Conservation (phyloP, 1,140 invertebrate genomes). For the Teleogryllus occipitalis region DNA sequence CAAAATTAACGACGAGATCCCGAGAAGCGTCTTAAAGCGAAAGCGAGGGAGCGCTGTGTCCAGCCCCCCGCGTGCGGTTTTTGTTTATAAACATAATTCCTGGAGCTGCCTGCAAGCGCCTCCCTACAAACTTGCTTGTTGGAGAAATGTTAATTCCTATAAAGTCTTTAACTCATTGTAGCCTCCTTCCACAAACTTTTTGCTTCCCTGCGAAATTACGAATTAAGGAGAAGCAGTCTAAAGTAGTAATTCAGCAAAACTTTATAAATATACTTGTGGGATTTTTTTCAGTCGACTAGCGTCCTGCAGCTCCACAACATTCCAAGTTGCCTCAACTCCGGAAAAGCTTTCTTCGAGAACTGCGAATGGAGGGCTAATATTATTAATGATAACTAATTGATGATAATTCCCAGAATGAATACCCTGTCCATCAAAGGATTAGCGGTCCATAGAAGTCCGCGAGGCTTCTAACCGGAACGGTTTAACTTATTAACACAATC, state of each 20-base stretch:
- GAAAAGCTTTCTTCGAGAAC: not conserved
- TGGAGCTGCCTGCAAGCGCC: not conserved
- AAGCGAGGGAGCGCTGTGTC: too few species aligned
- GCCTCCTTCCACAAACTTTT: not conserved
- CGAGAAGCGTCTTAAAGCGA: too few species aligned
- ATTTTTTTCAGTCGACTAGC: not conserved
- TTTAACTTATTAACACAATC: not conserved
- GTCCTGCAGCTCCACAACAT: not conserved
- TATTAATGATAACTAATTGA: not conserved
- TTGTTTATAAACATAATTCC: not conserved
- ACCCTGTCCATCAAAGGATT: not conserved
- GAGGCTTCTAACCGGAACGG: not conserved
- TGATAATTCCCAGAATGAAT: not conserved
- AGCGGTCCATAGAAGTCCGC: not conserved
- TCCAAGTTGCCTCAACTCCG: not conserved
- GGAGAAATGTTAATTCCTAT: not conserved
- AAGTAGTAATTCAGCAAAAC: not conserved
- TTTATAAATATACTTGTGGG: constrained; percentile 1
- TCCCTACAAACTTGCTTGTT: not conserved
- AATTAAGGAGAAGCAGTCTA: not conserved
- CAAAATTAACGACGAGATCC: too few species aligned
- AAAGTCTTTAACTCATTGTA: not conserved
- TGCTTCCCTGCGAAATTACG: not conserved
- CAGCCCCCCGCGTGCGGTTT: not conserved
- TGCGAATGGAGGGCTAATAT: not conserved